Evolutionary conservation across 2,113 vertebrate genomes (phyloP).

Genomic region (Ictalurus furcatus): DNA sequence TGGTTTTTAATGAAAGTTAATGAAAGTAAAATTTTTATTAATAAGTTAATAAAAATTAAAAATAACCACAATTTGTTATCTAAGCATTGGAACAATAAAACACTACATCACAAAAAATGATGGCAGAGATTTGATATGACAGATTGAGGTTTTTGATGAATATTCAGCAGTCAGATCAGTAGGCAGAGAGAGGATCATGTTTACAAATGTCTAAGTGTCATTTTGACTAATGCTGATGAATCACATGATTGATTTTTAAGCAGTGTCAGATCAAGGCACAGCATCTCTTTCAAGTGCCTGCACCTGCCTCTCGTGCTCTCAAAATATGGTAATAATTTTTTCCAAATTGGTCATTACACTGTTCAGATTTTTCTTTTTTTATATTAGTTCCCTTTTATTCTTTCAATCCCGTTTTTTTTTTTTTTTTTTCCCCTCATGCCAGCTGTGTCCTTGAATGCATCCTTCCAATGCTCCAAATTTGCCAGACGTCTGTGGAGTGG

Average conservation of each 20-base stretch:
- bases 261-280: slow-evolving; percentile 41
- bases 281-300: slow-evolving; percentile 32
- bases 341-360: slow-evolving; percentile 18
- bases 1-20: neutral
- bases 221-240: slow-evolving; percentile 46
- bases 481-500: neutral
- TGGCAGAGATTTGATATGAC: neutral
- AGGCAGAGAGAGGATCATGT: slow-evolving; percentile 48
- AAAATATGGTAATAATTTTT: slow-evolving; percentile 32
- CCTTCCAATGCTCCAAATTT: slow-evolving; percentile 12
- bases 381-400: slow-evolving; percentile 7
- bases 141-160: slow-evolving; percentile 48
- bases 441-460: slow-evolving; percentile 22
- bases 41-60: neutral
- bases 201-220: slow-evolving; percentile 47
- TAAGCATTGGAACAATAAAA: neutral
- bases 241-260: slow-evolving; percentile 38
- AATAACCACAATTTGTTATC: neutral
- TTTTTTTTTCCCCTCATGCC: neutral
- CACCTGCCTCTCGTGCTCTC: slow-evolving; percentile 37
- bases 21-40: neutral
- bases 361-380: slow-evolving; percentile 23
- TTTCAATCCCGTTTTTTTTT: neutral
- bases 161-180: slow-evolving; percentile 45
- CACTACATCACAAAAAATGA: neutral